Conservation (phyloP, 1,140 invertebrate genomes). For the Aphaenogaster ashmeadi region DNA sequence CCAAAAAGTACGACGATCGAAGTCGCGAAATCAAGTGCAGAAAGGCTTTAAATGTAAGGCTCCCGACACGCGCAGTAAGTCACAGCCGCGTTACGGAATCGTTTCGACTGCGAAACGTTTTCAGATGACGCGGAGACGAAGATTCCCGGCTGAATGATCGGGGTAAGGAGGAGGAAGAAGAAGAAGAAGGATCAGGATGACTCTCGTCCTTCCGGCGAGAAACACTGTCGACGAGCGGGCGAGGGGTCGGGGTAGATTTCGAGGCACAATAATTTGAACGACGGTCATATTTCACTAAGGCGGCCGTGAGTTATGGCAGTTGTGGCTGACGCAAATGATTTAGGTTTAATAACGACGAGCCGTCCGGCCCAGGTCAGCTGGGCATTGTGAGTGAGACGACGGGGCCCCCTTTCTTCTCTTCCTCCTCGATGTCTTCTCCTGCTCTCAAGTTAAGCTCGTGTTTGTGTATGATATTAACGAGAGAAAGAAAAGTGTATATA, state of each 20-base stretch:
- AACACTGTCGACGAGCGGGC: conserved; percentile 43
- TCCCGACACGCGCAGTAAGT: conserved; percentile 79
- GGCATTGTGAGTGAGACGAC: conserved; percentile 78
- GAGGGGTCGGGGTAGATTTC: conserved; percentile 63
- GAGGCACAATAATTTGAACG: conserved; percentile 85
- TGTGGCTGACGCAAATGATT: conserved; percentile 85
- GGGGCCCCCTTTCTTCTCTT: conserved; percentile 61
- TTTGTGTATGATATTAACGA: conserved; percentile 38
- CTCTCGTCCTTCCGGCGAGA: conserved; percentile 47
- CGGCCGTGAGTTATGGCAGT: conserved; percentile 83
- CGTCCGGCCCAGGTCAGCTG: conserved; percentile 81
- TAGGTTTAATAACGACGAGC: conserved; percentile 85
- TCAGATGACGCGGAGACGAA: conserved; percentile 77
- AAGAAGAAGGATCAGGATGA: conserved; percentile 25
- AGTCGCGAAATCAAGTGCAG: conserved; percentile 32
- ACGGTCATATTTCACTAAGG: conserved; percentile 84
- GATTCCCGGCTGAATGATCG: conserved; percentile 70
- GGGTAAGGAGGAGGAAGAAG: conserved; percentile 61
- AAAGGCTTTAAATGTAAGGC: conserved; percentile 62
- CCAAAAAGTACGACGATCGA: conserved; percentile 21
- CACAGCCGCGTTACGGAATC: conserved; percentile 81
- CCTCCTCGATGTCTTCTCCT: conserved; percentile 51
- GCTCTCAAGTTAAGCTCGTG: conserved; percentile 18
- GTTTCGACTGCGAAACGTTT: conserved; percentile 71
- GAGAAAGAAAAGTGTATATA: not conserved